phyloP scores from a whole-genome alignment of 2,113 vertebrate species.

The Melospiza melodia region DNA sequence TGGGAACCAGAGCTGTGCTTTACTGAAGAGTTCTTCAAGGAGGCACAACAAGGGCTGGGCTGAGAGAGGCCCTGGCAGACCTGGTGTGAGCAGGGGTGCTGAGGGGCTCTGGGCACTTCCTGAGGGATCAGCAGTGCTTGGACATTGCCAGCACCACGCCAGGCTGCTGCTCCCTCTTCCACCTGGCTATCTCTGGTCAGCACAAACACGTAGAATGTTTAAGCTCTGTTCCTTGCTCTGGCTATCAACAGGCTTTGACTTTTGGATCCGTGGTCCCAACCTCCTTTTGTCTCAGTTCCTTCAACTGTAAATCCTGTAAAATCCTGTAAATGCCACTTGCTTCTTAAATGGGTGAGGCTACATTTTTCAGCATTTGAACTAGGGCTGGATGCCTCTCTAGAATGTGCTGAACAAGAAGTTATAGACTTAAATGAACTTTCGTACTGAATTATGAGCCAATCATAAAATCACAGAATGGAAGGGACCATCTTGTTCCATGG shows the following conservation, averaged over 20 bases:
- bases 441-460: neutral
- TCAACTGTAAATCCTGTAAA: neutral
- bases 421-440: neutral
- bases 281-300: neutral
- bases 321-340: neutral
- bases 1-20: neutral
- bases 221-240: neutral
- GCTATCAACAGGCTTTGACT: neutral
- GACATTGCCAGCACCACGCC: accelerated
- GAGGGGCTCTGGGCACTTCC: neutral
- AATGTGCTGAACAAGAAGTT: neutral
- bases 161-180: neutral
- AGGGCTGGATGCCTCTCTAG: neutral
- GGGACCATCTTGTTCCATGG: neutral
- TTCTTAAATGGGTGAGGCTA: accelerated
- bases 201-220: no score
- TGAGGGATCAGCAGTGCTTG: neutral
- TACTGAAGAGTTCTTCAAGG: neutral
- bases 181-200: accelerated
- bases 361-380: accelerated
- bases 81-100: neutral
- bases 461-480: neutral
- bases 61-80: accelerated
- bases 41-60: neutral
- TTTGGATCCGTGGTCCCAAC: neutral